These are phyloP conservation scores for Aradophagus sp. DNA, from an alignment of 1,140 invertebrate genomes.

Conservation along the genomic window DNA sequence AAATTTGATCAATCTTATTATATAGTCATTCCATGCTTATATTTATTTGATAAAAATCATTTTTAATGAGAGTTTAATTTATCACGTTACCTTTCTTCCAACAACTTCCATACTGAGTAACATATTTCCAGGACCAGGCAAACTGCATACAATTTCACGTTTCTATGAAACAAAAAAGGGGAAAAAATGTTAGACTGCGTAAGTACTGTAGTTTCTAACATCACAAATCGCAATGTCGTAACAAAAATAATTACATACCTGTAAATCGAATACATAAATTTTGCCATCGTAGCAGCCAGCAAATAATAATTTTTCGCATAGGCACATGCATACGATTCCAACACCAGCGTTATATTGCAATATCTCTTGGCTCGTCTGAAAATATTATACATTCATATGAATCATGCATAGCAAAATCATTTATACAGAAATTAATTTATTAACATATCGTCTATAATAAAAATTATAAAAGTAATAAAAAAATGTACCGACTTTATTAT, in stretches of 20 bases:
- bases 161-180: conserved; percentile 60
- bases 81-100: conserved; percentile 76
- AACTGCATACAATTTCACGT: conserved; percentile 75
- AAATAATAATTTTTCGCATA: conserved; percentile 77
- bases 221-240: no score
- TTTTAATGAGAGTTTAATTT: conserved; percentile 6
- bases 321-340: conserved; percentile 80
- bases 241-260: no score
- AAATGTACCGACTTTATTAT: no score
- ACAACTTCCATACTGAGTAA: conserved; percentile 79
- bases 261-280: conserved; percentile 79
- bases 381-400: conserved; percentile 1
- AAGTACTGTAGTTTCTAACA: no score
- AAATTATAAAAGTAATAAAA: no score
- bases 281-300: conserved; percentile 83
- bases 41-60: no score
- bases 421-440: no score
- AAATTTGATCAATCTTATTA: no score
- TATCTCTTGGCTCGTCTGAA: conserved; percentile 77
- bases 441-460: no score
- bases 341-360: conserved; percentile 77
- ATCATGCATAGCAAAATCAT: no score
- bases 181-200: no score
- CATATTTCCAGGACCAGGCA: conserved; percentile 80
- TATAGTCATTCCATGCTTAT: no score